Conservation (phyloP, 2,113 vertebrate species). For the Phylloscopus trochiloides region DNA sequence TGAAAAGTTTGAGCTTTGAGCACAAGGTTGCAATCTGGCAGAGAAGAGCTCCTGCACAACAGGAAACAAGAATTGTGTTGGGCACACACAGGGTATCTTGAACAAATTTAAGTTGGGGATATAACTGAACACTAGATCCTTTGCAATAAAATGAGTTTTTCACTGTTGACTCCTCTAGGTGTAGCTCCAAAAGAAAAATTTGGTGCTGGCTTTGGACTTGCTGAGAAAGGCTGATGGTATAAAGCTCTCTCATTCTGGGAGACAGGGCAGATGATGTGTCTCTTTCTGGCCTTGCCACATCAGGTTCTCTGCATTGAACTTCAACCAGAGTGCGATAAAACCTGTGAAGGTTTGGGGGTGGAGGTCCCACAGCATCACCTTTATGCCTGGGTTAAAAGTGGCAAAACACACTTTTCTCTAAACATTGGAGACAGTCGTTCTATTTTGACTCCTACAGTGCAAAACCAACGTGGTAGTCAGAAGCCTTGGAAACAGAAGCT, state of each 20-base stretch:
- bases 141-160: background rate
- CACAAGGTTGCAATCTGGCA: background rate
- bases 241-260: background rate
- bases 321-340: fast-evolving
- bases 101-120: fast-evolving
- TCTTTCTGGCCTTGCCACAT: background rate
- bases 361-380: background rate
- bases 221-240: background rate
- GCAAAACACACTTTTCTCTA: background rate
- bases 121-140: background rate
- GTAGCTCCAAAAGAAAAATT: background rate
- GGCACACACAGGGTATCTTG: background rate
- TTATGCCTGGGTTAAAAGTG: background rate
- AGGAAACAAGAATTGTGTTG: background rate
- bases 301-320: background rate
- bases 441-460: background rate
- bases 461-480: fast-evolving
- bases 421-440: fast-evolving
- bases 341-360: background rate
- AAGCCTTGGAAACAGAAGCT: background rate
- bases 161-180: background rate
- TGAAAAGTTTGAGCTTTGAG: background rate
- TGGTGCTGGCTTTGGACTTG: background rate
- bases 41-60: background rate
- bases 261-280: background rate